Conservation (phyloP, 1,140 invertebrate species). For the Lasioglossum baleicum region DNA sequence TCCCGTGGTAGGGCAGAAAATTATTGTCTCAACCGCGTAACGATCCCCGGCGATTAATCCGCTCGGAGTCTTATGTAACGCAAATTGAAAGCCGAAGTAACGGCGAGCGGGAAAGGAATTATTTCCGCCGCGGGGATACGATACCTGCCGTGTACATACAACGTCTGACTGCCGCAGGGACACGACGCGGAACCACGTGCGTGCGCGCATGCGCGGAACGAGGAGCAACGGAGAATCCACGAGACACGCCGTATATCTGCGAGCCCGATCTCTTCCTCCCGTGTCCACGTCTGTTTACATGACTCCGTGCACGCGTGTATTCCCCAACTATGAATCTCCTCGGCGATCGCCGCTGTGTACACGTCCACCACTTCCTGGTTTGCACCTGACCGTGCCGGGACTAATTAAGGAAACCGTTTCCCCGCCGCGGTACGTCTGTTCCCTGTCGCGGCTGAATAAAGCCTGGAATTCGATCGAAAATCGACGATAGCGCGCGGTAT, state of each 20-base stretch:
- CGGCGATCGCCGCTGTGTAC: background rate
- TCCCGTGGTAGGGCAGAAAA: no score
- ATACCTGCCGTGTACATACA: background rate
- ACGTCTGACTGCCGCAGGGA: no score
- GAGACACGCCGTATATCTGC: background rate
- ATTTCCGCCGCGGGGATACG: no score
- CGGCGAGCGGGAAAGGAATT: no score
- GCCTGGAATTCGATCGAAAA: slow-evolving; percentile 4
- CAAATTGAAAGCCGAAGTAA: no score
- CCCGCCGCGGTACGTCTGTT: background rate
- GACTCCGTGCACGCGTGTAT: background rate
- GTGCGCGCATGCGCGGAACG: background rate
- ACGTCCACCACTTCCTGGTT: slow-evolving; percentile 33
- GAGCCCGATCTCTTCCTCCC: background rate
- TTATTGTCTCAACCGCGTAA: no score
- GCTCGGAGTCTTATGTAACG: no score
- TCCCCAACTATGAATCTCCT: slow-evolving; percentile 11
- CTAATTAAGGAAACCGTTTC: slow-evolving; percentile 42
- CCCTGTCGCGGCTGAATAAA: slow-evolving; percentile 10
- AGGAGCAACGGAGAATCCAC: background rate
- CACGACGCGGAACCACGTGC: background rate
- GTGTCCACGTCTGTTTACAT: no score
- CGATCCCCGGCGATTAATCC: no score
- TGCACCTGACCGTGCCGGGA: slow-evolving; percentile 34
- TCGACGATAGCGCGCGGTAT: background rate